Base-by-base conservation (phyloP, 2,797 vertebrate species). In the Caiman crocodilus region DNA sequence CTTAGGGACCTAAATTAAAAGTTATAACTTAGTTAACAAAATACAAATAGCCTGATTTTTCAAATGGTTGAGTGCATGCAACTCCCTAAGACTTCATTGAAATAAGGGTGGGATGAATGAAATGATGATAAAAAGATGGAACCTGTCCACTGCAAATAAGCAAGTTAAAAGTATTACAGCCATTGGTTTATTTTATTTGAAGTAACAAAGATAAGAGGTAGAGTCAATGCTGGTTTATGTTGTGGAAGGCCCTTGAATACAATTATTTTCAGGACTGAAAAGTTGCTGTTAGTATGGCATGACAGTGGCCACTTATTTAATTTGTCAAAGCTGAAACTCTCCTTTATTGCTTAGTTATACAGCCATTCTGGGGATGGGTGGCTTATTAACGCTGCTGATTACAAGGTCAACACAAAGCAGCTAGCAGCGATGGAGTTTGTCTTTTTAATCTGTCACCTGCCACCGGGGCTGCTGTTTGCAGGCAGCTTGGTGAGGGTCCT, bases 121-220 rank as follows among this genome's bases (percentile, higher is more conserved):
- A 25, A 21, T 12, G 60, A 23, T 20, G 20, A 25, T 25, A 26
- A 61, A 65, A 17, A n/a, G n/a, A 30, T 18, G 64, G 64, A 65
- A n/a, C 30, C 30, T 28, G 28, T 65, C n/a, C 64, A 17, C 30
- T 65, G 17, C 64, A 28, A 65, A 30, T n/a, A 30, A 65, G n/a
- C 9, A n/a, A 28, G 17, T n/a, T 9, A n/a, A 65, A 61, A 65
- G 30, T 65, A 30, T 65, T 65, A 17, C n/a, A 65, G 7, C 64
- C n/a, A 30, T 65, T 2, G 14, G 30, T 30, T 92, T 94, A 87
- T 91, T 58, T 82, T 71, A 61, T 90, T 91, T 79, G 88, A 16
- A 86, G 82, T 3, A 9, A 59, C 13, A 80, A 82, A 30, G n/a
- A 82, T 64, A 77, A 87, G 18, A 56, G n/a, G 10, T 61, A 42